A percentile compares a stretch with the other conserved stretches of the same genome.
Evolutionary conservation across 2,797 vertebrate genomes (phyloP).

Genomic region (Danio jaintianensis): DNA sequence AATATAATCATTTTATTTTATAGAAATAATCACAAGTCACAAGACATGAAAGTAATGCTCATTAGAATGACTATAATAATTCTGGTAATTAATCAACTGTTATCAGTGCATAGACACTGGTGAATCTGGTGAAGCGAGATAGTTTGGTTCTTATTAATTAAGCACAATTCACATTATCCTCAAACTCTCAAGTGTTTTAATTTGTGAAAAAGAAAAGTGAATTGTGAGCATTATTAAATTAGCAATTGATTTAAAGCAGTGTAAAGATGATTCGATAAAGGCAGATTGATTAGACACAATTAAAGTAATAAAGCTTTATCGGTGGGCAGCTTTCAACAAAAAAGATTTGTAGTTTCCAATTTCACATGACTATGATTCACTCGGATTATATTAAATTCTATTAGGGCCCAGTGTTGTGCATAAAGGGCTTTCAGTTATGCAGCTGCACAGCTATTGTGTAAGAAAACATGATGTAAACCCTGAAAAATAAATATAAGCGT

Average conservation of each 20-base stretch:
- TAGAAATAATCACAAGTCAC: too few species aligned
- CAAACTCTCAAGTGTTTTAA: neutral
- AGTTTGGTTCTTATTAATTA: constrained; percentile 31
- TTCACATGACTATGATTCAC: constrained; percentile 11
- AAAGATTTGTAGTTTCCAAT: neutral
- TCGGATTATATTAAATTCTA: constrained; percentile 16
- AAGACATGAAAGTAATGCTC: neutral
- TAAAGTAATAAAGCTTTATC: neutral
- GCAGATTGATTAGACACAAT: neutral
- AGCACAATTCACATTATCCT: neutral
- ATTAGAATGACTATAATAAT: constrained; percentile 22
- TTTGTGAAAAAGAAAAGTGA: neutral
- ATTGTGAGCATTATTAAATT: constrained; percentile 2
- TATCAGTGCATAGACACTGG: neutral
- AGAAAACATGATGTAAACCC: constrained; percentile 19
- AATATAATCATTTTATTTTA: neutral
- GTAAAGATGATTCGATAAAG: constrained; percentile 12
- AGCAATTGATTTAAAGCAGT: constrained; percentile 6
- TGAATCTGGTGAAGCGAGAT: constrained; percentile 34
- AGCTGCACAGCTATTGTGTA: constrained; percentile 26
- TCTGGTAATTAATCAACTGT: constrained; percentile 23
- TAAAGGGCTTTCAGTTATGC: constrained; percentile 6
- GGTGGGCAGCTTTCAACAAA: neutral
- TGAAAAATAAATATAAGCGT: constrained; percentile 48
- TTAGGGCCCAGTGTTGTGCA: constrained; percentile 6